Conservation (phyloP, 2,888 invertebrate species). For the Hedychridium roseum region DNA sequence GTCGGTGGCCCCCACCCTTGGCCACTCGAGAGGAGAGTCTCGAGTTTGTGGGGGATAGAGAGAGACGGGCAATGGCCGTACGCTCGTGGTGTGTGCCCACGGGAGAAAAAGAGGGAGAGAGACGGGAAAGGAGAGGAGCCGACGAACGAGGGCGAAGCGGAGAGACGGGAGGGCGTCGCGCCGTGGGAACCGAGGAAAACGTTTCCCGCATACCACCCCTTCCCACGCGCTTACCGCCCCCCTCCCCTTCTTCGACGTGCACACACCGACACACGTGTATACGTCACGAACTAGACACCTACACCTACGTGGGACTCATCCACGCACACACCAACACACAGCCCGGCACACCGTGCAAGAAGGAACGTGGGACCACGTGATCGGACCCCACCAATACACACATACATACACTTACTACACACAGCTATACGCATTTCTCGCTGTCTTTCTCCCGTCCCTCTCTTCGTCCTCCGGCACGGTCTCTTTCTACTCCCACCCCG, state of each 20-base stretch:
- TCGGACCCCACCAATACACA: slow-evolving; percentile 27
- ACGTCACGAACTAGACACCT: background rate
- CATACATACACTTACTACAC: slow-evolving; percentile 12
- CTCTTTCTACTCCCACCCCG: background rate
- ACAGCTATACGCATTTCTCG: background rate
- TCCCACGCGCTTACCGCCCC: slow-evolving; percentile 26
- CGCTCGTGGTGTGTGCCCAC: slow-evolving; percentile 4
- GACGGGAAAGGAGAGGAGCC: background rate
- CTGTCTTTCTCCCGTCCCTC: background rate
- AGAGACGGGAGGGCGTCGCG: slow-evolving; percentile 47
- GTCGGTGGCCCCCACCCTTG: slow-evolving; percentile 33
- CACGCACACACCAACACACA: slow-evolving; percentile 1
- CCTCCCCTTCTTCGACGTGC: slow-evolving; percentile 9
- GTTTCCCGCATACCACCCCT: slow-evolving; percentile 58
- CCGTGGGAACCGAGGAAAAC: slow-evolving; percentile 63
- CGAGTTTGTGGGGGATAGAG: slow-evolving; percentile 36
- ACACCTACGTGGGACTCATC: slow-evolving; percentile 1
- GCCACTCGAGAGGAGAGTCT: slow-evolving; percentile 12
- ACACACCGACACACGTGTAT: background rate
- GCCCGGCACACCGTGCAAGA: slow-evolving; percentile 8
- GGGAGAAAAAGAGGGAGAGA: slow-evolving; percentile 4
- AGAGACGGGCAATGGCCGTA: too few species aligned
- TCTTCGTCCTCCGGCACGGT: slow-evolving; percentile 5
- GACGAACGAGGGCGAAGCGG: slow-evolving; percentile 10
- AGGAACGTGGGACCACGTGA: slow-evolving; percentile 41